A percentile compares a stretch with the other conserved stretches of the same genome.
These are phyloP conservation scores for Chrysaora quinquecirrha DNA, from an alignment of 30 jellyfish, hydroid and myxozoan genomes.

Conservation along the genomic window DNA sequence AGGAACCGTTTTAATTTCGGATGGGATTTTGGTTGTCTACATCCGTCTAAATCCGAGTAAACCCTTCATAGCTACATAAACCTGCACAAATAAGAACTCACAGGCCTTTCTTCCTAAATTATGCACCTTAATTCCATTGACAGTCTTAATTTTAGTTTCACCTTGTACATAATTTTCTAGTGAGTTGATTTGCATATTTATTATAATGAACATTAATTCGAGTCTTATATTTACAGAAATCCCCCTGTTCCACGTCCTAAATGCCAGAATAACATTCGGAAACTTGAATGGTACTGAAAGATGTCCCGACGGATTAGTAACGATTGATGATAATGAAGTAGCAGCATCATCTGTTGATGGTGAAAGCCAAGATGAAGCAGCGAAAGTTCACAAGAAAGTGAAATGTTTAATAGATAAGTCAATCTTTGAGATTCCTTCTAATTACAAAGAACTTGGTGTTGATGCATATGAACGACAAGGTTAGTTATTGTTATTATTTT, in stretches of 20 bases:
- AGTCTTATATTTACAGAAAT: conserved; percentile 86
- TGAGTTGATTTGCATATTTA: too few species aligned
- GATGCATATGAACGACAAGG: conserved; percentile 77
- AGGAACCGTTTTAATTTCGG: too few species aligned
- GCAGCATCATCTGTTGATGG: conserved; percentile 36
- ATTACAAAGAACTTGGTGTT: conserved; percentile 81
- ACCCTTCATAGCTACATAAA: too few species aligned
- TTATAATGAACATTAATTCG: too few species aligned
- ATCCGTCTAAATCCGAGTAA: too few species aligned
- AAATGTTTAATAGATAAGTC: conserved; percentile 90
- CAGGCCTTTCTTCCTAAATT: too few species aligned
- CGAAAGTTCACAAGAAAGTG: conserved; percentile 57
- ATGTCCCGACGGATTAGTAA: conserved; percentile 84
- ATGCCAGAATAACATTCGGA: conserved; percentile 92
- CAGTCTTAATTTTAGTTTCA: too few species aligned
- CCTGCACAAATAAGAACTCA: too few species aligned
- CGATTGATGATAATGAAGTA: conserved; percentile 61
- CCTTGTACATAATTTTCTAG: too few species aligned
- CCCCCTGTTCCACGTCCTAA: conserved; percentile 89
- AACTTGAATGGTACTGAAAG: conserved; percentile 85
- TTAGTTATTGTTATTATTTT: not conserved
- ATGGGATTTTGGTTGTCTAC: too few species aligned
- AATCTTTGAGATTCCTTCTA: conserved; percentile 77
- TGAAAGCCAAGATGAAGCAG: conserved; percentile 37
- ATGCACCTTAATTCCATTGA: too few species aligned